These are phyloP conservation scores for Caenorhabditis sinica DNA, from an alignment of 2,888 invertebrate genomes.

Conservation along the genomic window DNA sequence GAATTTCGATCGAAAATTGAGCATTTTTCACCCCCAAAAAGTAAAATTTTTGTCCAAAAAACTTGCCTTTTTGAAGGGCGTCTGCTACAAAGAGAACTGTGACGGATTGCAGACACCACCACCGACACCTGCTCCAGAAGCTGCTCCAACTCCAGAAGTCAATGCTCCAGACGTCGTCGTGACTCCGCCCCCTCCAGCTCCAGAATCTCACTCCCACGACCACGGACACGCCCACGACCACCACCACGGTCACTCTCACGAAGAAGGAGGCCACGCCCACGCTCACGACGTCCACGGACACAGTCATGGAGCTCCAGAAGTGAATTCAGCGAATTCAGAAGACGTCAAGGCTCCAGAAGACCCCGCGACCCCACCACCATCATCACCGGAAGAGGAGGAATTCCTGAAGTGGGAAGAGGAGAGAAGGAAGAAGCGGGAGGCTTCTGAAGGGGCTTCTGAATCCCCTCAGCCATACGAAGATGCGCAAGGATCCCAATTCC, in stretches of 20 bases:
- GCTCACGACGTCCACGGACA: conserved; percentile 34
- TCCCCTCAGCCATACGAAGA: conserved; percentile 48
- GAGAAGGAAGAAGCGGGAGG: conserved; percentile 32
- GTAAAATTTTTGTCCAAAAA: neutral
- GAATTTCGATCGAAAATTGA: conserved; percentile 4
- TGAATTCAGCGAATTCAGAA: conserved; percentile 1
- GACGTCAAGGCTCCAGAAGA: conserved; percentile 20
- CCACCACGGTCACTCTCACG: conserved; percentile 8
- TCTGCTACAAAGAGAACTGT: conserved; percentile 68
- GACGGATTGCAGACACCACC: conserved; percentile 63
- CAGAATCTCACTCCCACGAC: neutral
- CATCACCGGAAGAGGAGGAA: conserved; percentile 50
- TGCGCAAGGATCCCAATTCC: conserved; percentile 40
- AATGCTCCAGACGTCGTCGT: conserved; percentile 5
- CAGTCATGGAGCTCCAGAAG: conserved; percentile 21
- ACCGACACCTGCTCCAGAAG: conserved; percentile 4
- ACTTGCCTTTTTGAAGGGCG: conserved; percentile 49
- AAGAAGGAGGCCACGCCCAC: conserved; percentile 12
- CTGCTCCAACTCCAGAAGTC: no score
- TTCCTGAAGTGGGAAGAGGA: conserved; percentile 59
- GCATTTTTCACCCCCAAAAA: neutral
- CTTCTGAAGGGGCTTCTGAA: neutral
- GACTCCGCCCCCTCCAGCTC: neutral
- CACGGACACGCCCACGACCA: neutral
- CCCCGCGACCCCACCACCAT: conserved; percentile 8